These are phyloP conservation scores for Melanotaenia pygmaea DNA, from an alignment of 2,797 vertebrate species.

Conservation along the genomic window DNA sequence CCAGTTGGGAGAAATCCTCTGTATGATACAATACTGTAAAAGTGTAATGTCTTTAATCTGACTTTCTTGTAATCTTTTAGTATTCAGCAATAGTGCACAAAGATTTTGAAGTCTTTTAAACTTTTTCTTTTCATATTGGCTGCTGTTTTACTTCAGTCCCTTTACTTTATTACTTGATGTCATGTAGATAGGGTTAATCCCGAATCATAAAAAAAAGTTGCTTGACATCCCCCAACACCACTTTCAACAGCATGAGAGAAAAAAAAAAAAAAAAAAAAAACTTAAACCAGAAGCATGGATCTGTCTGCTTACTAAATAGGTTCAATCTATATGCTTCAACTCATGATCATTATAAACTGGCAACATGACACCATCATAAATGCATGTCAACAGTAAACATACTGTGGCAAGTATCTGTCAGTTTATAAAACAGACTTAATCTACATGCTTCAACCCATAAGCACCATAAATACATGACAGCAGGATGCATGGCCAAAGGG, in stretches of 20 bases:
- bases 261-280: neutral
- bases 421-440: neutral
- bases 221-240: neutral
- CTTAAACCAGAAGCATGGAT: constrained; percentile 9
- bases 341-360: constrained; percentile 2
- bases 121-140: neutral
- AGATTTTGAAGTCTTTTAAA: neutral
- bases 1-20: neutral
- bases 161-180: neutral
- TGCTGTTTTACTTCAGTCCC: neutral
- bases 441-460: neutral
- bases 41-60: neutral
- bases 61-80: neutral
- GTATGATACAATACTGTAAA: neutral
- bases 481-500: constrained; percentile 4
- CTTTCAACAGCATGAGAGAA: constrained; percentile 4
- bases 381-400: constrained; percentile 32
- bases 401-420: neutral
- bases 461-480: neutral
- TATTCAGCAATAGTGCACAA: neutral
- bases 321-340: constrained; percentile 32
- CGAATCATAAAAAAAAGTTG: no score
- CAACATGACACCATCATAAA: constrained; percentile 31
- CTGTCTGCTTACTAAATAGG: constrained; percentile 14
- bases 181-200: neutral